phyloP scores from a whole-genome alignment of 1,140 invertebrate genomes.

The Scaptomyza pallida region DNA sequence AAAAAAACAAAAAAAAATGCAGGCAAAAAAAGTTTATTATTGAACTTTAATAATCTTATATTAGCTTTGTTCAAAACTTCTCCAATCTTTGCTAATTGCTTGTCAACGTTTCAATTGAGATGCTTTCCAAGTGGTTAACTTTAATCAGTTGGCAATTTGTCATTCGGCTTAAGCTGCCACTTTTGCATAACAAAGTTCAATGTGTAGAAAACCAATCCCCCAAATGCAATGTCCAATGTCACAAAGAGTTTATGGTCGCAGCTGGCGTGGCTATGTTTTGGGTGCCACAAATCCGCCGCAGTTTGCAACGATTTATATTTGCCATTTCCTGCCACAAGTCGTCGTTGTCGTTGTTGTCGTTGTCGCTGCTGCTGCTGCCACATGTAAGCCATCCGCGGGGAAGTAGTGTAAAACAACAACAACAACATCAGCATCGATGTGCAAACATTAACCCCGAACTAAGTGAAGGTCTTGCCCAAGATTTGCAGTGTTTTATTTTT shows the following conservation, averaged over 20 bases:
- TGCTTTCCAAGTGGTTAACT: slow-evolving; percentile 14
- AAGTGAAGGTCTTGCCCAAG: slow-evolving; percentile 41
- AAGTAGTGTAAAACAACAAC: slow-evolving; percentile 5
- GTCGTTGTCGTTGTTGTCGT: no score
- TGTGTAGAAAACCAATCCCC: neutral
- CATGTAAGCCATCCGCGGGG: slow-evolving; percentile 32
- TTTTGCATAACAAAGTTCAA: slow-evolving; percentile 26
- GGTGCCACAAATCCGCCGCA: slow-evolving; percentile 32
- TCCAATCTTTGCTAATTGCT: slow-evolving; percentile 30
- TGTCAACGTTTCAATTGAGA: slow-evolving; percentile 26
- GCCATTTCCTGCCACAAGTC: slow-evolving; percentile 50
- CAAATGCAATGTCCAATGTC: slow-evolving; percentile 32
- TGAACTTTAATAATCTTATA: no score
- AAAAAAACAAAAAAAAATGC: no score
- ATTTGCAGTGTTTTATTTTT: slow-evolving; percentile 37
- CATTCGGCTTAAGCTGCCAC: slow-evolving; percentile 12
- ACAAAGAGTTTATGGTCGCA: slow-evolving; percentile 37
- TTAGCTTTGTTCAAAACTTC: neutral
- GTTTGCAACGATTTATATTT: slow-evolving; percentile 46
- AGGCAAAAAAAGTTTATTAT: no score
- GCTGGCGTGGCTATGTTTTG: slow-evolving; percentile 26
- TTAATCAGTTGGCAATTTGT: slow-evolving; percentile 32
- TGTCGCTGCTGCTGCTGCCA: slow-evolving; percentile 4
- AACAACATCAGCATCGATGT: slow-evolving; percentile 30
- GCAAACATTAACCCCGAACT: slow-evolving; percentile 53